Evolutionary conservation across 1,140 invertebrate species (phyloP).

Genomic region (Ceratina calcarata): DNA sequence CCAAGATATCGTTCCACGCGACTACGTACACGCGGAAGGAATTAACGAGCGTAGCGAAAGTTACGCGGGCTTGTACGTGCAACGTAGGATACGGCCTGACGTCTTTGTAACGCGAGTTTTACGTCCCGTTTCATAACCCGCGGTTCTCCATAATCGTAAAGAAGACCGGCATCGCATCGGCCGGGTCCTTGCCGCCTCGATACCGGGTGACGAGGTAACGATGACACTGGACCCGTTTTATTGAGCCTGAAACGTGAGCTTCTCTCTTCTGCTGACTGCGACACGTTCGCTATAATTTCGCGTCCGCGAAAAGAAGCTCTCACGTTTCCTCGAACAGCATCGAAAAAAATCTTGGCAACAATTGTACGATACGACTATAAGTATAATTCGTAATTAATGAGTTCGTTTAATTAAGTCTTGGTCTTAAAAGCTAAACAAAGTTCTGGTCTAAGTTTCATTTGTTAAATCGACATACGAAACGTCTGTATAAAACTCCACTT

Average conservation of each 20-base stretch:
- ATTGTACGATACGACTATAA: too few relatives aligned
- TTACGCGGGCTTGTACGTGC: constrained; percentile 23
- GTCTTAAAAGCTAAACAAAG: too few relatives aligned
- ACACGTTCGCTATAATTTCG: not conserved
- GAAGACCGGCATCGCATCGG: constrained; percentile 4
- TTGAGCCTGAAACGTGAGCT: constrained; percentile 3
- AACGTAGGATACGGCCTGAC: constrained; percentile 29
- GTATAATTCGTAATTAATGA: too few relatives aligned
- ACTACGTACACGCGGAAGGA: constrained; percentile 31
- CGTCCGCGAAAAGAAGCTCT: not conserved
- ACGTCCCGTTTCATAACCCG: constrained; percentile 56
- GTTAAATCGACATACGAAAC: too few relatives aligned
- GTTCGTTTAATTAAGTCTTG: too few relatives aligned
- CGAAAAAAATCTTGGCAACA: too few relatives aligned
- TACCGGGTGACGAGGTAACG: constrained; percentile 28
- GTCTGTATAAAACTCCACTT: too few relatives aligned
- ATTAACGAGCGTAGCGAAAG: constrained; percentile 60
- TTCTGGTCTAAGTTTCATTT: too few relatives aligned
- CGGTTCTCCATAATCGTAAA: constrained; percentile 60
- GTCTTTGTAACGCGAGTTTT: constrained; percentile 60
- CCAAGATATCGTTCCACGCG: not conserved
- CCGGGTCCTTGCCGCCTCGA: constrained; percentile 19
- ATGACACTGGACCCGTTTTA: constrained; percentile 25
- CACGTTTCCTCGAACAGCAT: too few relatives aligned
- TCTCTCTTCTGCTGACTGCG: not conserved